Base-by-base conservation (phyloP, 2,888 invertebrate genomes). In the Clepsis dumicolana region DNA sequence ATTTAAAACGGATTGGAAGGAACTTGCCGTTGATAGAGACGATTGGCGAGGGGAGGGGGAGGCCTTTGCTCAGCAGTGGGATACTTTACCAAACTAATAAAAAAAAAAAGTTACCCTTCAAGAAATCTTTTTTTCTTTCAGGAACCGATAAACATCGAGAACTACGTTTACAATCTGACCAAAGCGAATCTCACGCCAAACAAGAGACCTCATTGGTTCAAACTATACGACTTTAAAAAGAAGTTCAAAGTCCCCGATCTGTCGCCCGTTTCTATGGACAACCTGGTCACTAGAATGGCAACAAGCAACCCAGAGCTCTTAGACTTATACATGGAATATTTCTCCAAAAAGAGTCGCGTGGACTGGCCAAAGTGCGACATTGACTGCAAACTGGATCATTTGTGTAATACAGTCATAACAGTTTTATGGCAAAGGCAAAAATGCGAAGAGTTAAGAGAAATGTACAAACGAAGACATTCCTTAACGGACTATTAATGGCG, bases 91-190 rank as follows among this genome's bases (percentile, higher is more conserved):
- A n/a, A n/a, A n/a, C n/a, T n/a, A n/a, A n/a, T n/a, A n/a, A n/a
- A n/a, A n/a, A n/a, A n/a, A n/a, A n/a, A n/a, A n/a, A n/a, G n/a
- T n/a, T n/a, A n/a, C n/a, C n/a, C n/a, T n/a, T n/a, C n/a, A n/a
- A n/a, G n/a, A n/a, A n/a, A n/a, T n/a, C n/a, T 54, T 60, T 62
- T 69, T 56, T 64, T 53, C 24, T 87, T 87, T 12, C 85, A 96
- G 96, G 94, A 91, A 75, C 95, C 97, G 0, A 80, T 94, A 35
- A 95, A 96, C 78, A 95, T 96, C 69, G 94, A 96, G 3, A 96
- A 96, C 63, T 97, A 95, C 92, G 95, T 95, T 14, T 96, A 96
- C 81, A 97, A 98, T 84, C 84, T 98, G 48, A 96, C 96, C 0
- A 94, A 94, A 81, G 97, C 97, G 0, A 97, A 97, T 82, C 80